Conservation (phyloP, 2,797 vertebrate species). For the Spea hammondii region DNA sequence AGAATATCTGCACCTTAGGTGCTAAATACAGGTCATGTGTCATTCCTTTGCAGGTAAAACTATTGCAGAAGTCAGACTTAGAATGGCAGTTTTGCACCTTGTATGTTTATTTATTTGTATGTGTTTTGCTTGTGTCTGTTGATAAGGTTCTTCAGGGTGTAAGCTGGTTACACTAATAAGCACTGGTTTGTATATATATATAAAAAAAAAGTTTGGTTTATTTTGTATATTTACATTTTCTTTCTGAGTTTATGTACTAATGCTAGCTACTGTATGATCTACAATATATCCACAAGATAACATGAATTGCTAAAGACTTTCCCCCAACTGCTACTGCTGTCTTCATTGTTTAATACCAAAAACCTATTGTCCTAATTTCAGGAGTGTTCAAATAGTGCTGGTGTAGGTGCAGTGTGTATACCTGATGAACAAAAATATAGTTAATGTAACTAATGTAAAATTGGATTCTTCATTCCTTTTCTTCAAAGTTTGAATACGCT, state of each 20-base stretch:
- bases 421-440: constrained; percentile 88
- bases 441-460: constrained; percentile 76
- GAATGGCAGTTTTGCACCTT: constrained; percentile 75
- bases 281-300: constrained; percentile 65
- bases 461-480: constrained; percentile 67
- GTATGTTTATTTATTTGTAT: constrained; percentile 67
- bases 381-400: constrained; percentile 89
- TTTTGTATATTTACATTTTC: constrained; percentile 77
- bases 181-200: constrained; percentile 88
- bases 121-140: constrained; percentile 71
- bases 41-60: constrained; percentile 57
- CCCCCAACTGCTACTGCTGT: constrained; percentile 77
- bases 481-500: constrained; percentile 58
- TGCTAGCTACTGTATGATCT: constrained; percentile 80
- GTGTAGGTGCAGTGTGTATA: constrained; percentile 91
- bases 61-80: constrained; percentile 61
- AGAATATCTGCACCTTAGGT: constrained; percentile 64
- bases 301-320: constrained; percentile 68
- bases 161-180: constrained; percentile 71
- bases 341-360: constrained; percentile 78
- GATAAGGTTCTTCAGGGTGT: constrained; percentile 60
- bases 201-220: constrained; percentile 70
- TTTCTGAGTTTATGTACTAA: constrained; percentile 83
- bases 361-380: constrained; percentile 74
- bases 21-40: constrained; percentile 56